Evolutionary conservation across 1,140 invertebrate species (phyloP), one percentile per base, ranked within the genome.

Genomic region (Nephotettix cincticeps): DNA sequence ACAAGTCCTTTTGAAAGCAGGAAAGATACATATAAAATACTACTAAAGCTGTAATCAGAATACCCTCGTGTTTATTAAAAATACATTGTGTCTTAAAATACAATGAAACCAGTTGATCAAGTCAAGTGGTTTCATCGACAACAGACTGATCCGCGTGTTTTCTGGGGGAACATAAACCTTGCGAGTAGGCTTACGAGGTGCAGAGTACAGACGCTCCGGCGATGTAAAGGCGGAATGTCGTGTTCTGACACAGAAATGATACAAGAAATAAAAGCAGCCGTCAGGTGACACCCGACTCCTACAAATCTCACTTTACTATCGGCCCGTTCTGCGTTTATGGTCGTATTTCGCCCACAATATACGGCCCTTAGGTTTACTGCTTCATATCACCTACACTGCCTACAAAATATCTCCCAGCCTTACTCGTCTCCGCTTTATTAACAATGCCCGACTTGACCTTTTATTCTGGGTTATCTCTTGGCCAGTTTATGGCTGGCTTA

Each of bases 301-400:
- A 51, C 47, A 51, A 51, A 51, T 51, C 47, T 51, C 47, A 51
- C 47, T 51, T 51, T 51, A 51, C 47, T 51, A 51, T 51, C 47
- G 47, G 47, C 40, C 40, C 40, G n/a, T 11, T n/a, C n/a, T n/a
- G 40, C 47, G 47, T 51, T 51, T 51, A 51, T 51, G 47, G 47
- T 23, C 47, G 47, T 51, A 51, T 51, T 51, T 51, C 21, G 47
- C 47, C 47, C 47, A 23, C 47, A 51, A 51, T 51, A 51, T 51
- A 51, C 47, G 47, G 17, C 21, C 47, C 47, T 51, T 23, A 51
- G 47, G 47, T 51, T 51, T 51, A 51, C 47, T 19, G 47, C 47
- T 51, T 51, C 47, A 51, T 51, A 51, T 51, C 47, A 23, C 47
- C 47, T 23, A 19, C 47, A 51, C 6, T 51, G 47, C 47, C 47